Evolutionary conservation across 2,888 invertebrate genomes (phyloP).

Genomic region (Pammene fasciana): DNA sequence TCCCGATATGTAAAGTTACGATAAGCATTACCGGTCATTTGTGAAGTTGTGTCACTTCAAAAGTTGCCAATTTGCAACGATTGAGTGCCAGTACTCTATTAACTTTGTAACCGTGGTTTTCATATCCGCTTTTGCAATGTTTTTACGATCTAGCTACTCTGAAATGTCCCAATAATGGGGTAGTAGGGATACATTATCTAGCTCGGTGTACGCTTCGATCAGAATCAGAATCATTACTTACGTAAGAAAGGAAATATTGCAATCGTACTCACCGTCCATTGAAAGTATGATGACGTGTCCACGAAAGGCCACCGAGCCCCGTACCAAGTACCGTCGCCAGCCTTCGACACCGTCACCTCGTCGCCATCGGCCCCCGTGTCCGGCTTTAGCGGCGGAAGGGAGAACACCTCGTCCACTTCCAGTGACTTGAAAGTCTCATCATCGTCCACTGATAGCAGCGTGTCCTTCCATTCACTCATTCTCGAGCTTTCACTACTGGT

Average conservation of each 20-base stretch:
- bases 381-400: constrained; percentile 72
- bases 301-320: constrained; percentile 86
- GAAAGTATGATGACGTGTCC: constrained; percentile 86
- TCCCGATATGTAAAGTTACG: neutral
- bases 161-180: constrained; percentile 47
- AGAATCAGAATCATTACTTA: constrained; percentile 37
- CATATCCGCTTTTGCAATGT: constrained; percentile 56
- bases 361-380: constrained; percentile 65
- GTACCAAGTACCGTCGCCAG: constrained; percentile 81
- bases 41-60: constrained; percentile 8
- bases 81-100: constrained; percentile 18
- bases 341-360: constrained; percentile 74
- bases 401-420: constrained; percentile 77
- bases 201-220: constrained; percentile 10
- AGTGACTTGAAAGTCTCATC: constrained; percentile 77
- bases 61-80: constrained; percentile 21
- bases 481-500: constrained; percentile 61
- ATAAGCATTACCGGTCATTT: constrained; percentile 6
- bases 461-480: constrained; percentile 73
- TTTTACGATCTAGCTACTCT: constrained; percentile 49
- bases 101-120: constrained; percentile 42
- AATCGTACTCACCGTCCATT: constrained; percentile 84
- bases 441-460: constrained; percentile 73
- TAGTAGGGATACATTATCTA: neutral
- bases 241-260: constrained; percentile 51